Base-by-base conservation (phyloP, 2,113 vertebrate genomes). In the Oncorhynchus mykiss region DNA sequence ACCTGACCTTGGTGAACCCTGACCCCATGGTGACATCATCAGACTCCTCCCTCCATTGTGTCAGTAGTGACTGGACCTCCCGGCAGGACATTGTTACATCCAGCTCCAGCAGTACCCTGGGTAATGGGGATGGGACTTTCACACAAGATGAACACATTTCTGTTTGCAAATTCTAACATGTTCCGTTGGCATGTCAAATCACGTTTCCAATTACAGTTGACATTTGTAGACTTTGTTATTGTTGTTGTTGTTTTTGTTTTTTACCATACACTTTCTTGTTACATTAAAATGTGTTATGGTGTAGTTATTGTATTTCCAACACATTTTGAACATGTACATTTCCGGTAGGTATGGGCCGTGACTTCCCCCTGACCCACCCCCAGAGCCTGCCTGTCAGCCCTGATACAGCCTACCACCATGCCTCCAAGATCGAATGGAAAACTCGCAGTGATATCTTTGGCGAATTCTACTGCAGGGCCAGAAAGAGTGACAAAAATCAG, bases 1-100 rank as follows among this genome's bases (percentile, higher is more conserved):
- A 96, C 78, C 83, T 96, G 78, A 94, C 94, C 68, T 64, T 96
- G 76, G 94, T 96, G 80, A 96, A 96, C 91, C 94, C 95, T 27
- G 93, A 95, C 81, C 95, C 95, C 74, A 85, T 95, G 16, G 93
- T 95, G 74, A 93, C 93, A 57, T 93, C 94, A 13, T 88, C 91
- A 0, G 93, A 94, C 73, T 94, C 94, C 0, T 95, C 95, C 0
- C 92, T 96, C 20, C 91, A 86, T 77, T 96, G 95, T 75, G 93
- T 96, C 71, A 94, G 93, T 66, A 92, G 93, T 31, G 94, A 94
- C n/a, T 95, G 95, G 94, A 90, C 70, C 3, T 87, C 51, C 51
- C 51, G 51, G 16, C 51, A 14, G 51, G 51, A 54, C 51, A 2
- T 16, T 18, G 39, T 11, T 45, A 11, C 8, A 2, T 54, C 51